A percentile compares a stretch with the other conserved stretches of the same genome.
Evolutionary conservation across 2,113 vertebrate species (phyloP).

Genomic region (Eidolon helvum): DNA sequence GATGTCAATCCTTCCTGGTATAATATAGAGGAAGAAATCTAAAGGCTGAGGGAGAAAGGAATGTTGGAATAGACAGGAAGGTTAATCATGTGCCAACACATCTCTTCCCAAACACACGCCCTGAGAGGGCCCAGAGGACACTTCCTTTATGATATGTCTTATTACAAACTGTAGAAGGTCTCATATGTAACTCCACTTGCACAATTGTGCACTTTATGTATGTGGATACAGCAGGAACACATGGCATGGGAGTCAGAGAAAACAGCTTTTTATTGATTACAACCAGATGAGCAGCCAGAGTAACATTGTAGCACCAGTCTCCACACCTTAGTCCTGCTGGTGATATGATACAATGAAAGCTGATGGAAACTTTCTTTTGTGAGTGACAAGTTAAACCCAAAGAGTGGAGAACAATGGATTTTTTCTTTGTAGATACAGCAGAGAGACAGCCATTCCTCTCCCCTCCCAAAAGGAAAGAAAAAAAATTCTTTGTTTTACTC

Average conservation of each 20-base stretch:
- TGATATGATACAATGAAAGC: not conserved
- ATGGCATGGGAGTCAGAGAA: not conserved
- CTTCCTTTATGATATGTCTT: not conserved
- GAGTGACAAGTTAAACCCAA: not conserved
- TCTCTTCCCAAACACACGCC: not conserved
- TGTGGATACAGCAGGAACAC: not conserved
- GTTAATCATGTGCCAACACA: no score
- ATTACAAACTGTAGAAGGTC: not conserved
- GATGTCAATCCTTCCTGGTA: not conserved
- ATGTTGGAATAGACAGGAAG: not conserved
- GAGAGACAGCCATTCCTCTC: not conserved
- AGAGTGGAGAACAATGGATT: not conserved
- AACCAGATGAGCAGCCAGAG: not conserved
- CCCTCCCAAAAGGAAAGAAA: not conserved
- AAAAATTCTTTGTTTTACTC: not conserved
- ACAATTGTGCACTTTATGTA: no score
- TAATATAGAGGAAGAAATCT: not conserved
- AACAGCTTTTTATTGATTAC: not conserved
- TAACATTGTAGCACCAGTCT: not conserved
- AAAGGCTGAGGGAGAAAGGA: not conserved
- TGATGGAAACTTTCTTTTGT: not conserved
- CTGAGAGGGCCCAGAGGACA: not conserved
- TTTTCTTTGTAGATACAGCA: not conserved
- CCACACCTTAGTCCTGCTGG: not conserved
- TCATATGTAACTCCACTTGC: not conserved